Evolutionary conservation across 2,888 invertebrate species (phyloP).

Genomic region (Agrochola macilenta): DNA sequence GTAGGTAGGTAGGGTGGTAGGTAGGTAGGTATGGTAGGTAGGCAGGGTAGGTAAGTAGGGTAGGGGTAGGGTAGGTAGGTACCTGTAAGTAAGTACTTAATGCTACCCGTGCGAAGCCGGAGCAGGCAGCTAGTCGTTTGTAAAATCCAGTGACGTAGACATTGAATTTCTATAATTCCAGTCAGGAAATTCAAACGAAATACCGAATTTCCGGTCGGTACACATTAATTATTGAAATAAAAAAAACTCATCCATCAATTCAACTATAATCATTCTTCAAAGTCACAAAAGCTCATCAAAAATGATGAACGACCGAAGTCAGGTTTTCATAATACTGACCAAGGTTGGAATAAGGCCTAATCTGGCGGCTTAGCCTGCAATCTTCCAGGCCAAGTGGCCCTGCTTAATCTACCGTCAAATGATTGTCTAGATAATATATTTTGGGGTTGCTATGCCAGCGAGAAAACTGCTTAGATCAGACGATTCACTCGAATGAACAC

Average conservation of each 20-base stretch:
- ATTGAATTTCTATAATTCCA: not conserved
- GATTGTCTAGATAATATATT: constrained; percentile 58
- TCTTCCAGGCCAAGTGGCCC: constrained; percentile 57
- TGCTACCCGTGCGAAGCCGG: too few species aligned
- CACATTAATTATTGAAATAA: too few species aligned
- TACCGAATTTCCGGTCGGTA: too few species aligned
- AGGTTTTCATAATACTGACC: constrained; percentile 39
- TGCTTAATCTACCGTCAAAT: constrained; percentile 66
- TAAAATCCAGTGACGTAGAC: too few species aligned
- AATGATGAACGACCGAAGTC: constrained; percentile 36
- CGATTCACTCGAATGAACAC: not conserved
- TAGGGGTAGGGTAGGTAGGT: too few species aligned
- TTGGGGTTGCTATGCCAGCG: constrained; percentile 44
- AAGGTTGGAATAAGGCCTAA: constrained; percentile 30
- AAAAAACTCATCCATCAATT: not conserved
- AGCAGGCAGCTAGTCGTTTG: too few species aligned
- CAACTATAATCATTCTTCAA: not conserved
- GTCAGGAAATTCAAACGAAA: not conserved
- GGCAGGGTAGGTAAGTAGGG: too few species aligned
- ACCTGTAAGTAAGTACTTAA: too few species aligned
- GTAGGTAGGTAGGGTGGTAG: too few species aligned
- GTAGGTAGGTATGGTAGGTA: too few species aligned
- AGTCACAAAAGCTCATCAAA: constrained; percentile 5
- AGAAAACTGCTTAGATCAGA: not conserved
- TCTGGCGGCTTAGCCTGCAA: constrained; percentile 56